phyloP scores from a whole-genome alignment of 2,113 vertebrate genomes.

The Notothenia coriiceps region DNA sequence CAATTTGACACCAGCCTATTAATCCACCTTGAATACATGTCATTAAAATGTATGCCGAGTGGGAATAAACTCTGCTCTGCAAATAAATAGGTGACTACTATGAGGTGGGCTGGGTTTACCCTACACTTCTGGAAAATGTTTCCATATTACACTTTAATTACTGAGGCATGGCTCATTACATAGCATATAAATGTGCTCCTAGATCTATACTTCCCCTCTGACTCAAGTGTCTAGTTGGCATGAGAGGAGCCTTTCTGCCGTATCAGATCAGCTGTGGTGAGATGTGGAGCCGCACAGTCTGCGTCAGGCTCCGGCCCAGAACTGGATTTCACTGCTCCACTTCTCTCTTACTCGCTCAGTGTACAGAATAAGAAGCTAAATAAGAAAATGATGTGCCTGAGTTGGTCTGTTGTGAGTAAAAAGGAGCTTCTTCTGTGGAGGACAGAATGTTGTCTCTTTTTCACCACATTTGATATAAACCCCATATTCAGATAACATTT shows the following conservation, averaged over 20 bases:
- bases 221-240: conserved; percentile 69
- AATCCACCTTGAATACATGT: conserved; percentile 7
- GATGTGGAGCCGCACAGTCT: conserved; percentile 78
- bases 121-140: conserved; percentile 58
- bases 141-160: conserved; percentile 64
- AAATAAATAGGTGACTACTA: conserved; percentile 48
- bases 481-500: not conserved
- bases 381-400: not conserved
- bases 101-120: conserved; percentile 52
- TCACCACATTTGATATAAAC: not conserved
- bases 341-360: not conserved
- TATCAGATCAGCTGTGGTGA: conserved; percentile 79
- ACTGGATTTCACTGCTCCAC: conserved; percentile 21
- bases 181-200: conserved; percentile 57
- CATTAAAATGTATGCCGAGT: conserved; percentile 18
- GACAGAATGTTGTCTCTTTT: not conserved
- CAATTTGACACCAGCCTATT: conserved; percentile 6
- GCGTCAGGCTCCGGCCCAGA: conserved; percentile 45
- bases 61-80: conserved; percentile 12
- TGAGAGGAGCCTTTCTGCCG: conserved; percentile 56
- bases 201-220: conserved; percentile 43
- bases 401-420: not conserved
- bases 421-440: not conserved
- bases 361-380: not conserved
- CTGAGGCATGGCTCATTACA: conserved; percentile 70